Conservation (phyloP, 2,113 vertebrate species). For the Nesospiza acunhae region DNA sequence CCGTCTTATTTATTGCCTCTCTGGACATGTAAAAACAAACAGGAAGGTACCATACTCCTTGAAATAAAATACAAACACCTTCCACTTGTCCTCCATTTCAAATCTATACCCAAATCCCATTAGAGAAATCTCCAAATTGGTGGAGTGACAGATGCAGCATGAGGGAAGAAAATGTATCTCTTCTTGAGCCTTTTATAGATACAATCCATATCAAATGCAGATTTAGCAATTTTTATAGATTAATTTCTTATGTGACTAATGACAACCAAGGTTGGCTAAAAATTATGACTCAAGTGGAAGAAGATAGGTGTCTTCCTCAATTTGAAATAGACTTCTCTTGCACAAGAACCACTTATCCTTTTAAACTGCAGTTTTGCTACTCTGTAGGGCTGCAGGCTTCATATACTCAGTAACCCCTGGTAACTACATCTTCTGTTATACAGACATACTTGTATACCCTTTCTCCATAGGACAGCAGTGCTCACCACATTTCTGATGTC, state of each 20-base stretch:
- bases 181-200: constrained; percentile 17
- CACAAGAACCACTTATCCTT: not conserved
- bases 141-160: not conserved
- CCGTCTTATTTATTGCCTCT: constrained; percentile 6
- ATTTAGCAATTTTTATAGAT: not conserved
- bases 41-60: not conserved
- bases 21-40: not conserved
- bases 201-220: constrained; percentile 9
- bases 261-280: constrained; percentile 37
- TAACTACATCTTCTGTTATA: not conserved
- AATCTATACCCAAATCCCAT: constrained; percentile 34
- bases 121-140: not conserved
- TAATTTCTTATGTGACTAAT: not conserved
- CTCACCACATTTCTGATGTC: not conserved
- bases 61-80: not conserved
- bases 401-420: not conserved
- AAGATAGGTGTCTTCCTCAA: not conserved
- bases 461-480: not conserved
- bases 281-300: not conserved
- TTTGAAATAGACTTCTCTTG: not conserved
- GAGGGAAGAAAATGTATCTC: not conserved
- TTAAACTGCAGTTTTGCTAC: not conserved
- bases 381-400: not conserved
- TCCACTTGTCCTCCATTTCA: constrained; percentile 3
- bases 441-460: not conserved